A percentile compares a stretch with the other conserved stretches of the same genome.
Evolutionary conservation across 2,888 invertebrate species (phyloP).

Genomic region (Papilio protenor): DNA sequence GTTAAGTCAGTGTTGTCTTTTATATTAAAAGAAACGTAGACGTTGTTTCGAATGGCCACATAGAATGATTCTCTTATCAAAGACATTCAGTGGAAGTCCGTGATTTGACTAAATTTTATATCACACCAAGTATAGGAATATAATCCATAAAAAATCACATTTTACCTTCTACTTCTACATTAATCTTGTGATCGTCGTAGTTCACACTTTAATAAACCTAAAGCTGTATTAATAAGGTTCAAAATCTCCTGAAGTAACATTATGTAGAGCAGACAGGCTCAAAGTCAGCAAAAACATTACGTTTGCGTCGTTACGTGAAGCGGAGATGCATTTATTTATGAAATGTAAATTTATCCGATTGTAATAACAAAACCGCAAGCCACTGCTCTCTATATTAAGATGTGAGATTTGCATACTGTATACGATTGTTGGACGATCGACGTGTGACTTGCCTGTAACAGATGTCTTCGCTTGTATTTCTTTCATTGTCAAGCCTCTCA

Average conservation of each 20-base stretch:
- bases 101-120: no score
- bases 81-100: no score
- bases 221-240: constrained; percentile 42
- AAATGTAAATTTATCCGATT: constrained; percentile 84
- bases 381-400: constrained; percentile 83
- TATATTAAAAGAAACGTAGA: no score
- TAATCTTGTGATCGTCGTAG: background rate
- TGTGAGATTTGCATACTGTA: constrained; percentile 83
- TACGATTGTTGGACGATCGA: constrained; percentile 58
- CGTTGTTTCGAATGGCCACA: no score
- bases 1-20: no score
- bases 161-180: background rate
- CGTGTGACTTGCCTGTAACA: constrained; percentile 67
- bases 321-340: constrained; percentile 83
- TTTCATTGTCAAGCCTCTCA: constrained; percentile 50
- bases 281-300: constrained; percentile 61
- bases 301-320: constrained; percentile 72
- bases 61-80: no score
- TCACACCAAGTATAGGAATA: background rate
- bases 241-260: background rate
- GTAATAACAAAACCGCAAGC: constrained; percentile 83
- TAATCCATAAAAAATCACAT: constrained; percentile 62
- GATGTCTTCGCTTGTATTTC: constrained; percentile 57
- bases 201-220: constrained; percentile 43
- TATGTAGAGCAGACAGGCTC: constrained; percentile 50